Percentiles rank a stretch among this genome's conserved stretches.
Evolutionary conservation across 1,140 invertebrate species (phyloP).

Genomic region (Sinonovacula constricta): DNA sequence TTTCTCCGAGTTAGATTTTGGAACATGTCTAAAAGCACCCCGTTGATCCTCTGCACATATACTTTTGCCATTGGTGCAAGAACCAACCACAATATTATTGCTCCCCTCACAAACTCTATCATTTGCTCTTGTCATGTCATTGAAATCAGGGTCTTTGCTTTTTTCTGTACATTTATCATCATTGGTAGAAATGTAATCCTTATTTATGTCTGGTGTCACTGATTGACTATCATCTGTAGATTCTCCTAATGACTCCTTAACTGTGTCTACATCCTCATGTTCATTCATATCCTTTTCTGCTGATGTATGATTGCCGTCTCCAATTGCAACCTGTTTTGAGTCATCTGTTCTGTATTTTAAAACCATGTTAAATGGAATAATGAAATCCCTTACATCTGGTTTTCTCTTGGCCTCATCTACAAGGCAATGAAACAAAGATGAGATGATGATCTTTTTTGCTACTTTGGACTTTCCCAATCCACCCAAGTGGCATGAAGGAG

Average conservation of each 20-base stretch:
- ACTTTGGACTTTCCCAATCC: no score
- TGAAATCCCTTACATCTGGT: no score
- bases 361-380: not conserved
- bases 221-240: not conserved
- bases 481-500: no score
- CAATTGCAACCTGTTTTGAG: not conserved
- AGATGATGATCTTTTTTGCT: conserved; percentile 35
- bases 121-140: no score
- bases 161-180: not conserved
- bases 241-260: not conserved
- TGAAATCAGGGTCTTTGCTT: not conserved
- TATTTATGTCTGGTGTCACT: not conserved
- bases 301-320: not conserved
- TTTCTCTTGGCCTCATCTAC: conserved; percentile 41
- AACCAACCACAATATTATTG: no score
- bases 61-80: no score
- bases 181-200: not conserved
- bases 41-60: no score
- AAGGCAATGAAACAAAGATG: conserved; percentile 45
- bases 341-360: not conserved
- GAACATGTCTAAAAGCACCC: no score
- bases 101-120: no score
- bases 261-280: not conserved
- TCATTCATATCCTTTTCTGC: not conserved
- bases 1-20: no score